Base-by-base conservation (phyloP, 2,888 invertebrate genomes). In the Theretra japonica region DNA sequence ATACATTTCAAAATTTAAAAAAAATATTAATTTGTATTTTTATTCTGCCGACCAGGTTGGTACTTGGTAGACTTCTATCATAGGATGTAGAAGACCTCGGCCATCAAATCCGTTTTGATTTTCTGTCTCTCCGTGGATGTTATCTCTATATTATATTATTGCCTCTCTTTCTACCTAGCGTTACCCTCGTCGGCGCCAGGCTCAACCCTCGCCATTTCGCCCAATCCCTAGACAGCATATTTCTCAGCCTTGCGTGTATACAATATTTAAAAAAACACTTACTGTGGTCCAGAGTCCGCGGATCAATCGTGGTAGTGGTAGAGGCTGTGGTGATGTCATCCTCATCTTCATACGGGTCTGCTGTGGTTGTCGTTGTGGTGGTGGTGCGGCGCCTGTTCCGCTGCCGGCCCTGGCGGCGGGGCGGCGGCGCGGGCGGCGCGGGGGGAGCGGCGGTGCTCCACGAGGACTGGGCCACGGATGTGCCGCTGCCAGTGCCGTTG, bases 261-360 rank as follows among this genome's bases (percentile, higher is more conserved):
- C 4, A 58, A 59, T 11, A 58, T 19, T 56, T 2, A n/a, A 8
- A 21, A 33, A 23, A 72, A 28, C 4, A 91, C 93, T 88, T 82
- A 94, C 94, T 93, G 78, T 94, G 93, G 78, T 94, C 94, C 73
- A 88, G 89, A 15, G 83, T 84, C 57, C 93, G 81, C 0, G 93
- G 93, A 69, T 93, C 93, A 1, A 89, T 75, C 0, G 93, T 93
- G 21, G 93, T 93, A 0, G 93, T 91, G 0, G 86, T 79, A 0
- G 79, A 69, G 0, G 87, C 82, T 0, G 91, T 90, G 0, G 89
- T 90, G 48, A 78, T 60, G 0, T 88, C 86, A 1, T 90, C 92
- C 19, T 91, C 90, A 0, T 91, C 88, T 48, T 86, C 86, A 78
- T 30, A 86, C 79, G 4, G 86, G 76, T 25, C 87, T 82, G 88